Evolutionary conservation across 2,888 invertebrate species (phyloP).

Genomic region (Spisula solida): DNA sequence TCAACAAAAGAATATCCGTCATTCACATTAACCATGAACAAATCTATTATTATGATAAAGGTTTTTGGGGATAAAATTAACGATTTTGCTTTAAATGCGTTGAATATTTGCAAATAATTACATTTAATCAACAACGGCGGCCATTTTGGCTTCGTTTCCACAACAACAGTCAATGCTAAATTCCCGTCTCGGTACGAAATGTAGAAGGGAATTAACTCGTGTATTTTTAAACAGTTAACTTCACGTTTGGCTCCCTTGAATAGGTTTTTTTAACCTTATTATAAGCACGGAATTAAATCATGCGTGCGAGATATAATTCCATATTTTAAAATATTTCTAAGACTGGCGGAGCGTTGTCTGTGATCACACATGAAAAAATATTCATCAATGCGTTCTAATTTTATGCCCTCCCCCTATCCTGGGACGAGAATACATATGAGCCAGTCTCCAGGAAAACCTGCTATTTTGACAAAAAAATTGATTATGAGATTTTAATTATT

Average conservation of each 20-base stretch:
- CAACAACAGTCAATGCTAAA: slow-evolving; percentile 61
- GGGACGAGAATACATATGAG: too few species aligned
- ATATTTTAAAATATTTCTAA: too few species aligned
- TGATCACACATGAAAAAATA: too few species aligned
- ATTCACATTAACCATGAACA: neutral
- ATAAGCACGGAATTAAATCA: too few species aligned
- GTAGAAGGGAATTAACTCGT: slow-evolving; percentile 1
- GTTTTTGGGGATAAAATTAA: neutral
- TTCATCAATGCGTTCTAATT: too few species aligned
- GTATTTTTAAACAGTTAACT: neutral
- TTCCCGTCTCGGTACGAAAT: neutral
- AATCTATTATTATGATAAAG: neutral
- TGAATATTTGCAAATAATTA: neutral
- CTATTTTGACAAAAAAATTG: too few species aligned
- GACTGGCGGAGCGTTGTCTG: too few species aligned
- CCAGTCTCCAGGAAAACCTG: too few species aligned
- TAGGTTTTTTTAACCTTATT: too few species aligned
- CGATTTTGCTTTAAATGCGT: neutral
- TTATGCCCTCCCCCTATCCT: too few species aligned
- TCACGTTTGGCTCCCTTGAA: neutral
- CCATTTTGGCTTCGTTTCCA: slow-evolving; percentile 72
- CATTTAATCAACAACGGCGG: slow-evolving; percentile 38
- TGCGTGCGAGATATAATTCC: too few species aligned
- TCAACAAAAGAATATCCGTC: neutral
- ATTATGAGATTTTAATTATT: too few species aligned